Evolutionary conservation across 2,888 invertebrate genomes (phyloP), one percentile per base, ranked within the genome.

Genomic region (Morpho deidamia): DNA sequence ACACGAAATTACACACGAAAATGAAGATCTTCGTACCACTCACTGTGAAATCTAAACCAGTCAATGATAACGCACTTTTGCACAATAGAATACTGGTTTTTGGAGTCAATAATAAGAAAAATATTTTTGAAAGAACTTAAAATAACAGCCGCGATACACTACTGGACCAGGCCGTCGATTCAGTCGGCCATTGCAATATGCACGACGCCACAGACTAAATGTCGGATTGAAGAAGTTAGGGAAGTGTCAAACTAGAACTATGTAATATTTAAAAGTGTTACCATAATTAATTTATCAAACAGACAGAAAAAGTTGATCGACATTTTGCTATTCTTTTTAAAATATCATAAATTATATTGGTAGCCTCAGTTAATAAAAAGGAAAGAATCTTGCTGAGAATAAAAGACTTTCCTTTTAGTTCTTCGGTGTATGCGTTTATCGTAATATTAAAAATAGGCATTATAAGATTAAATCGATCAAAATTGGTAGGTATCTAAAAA

Each of bases 21-120:
- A 67, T 52, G 58, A 62, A 52, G 57, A 63, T 67, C 71, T 51
- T 55, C 53, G 46, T 59, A 44, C 71, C 78, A 74, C 75, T 71
- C 73, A 72, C 75, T 75, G 76, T 70, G 67, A 68, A 71, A 67
- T 69, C 55, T 62, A 63, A 64, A 64, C 45, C 69, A 67, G 69
- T 71, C 66, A 65, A 38, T 59, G 39, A 62, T 34, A 67, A 66
- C 58, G 62, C 55, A 59, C n/a, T 51, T 44, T 53, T 61, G 64
- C 72, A 77, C 73, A 61, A 58, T 59, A 70, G 74, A 63, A 65
- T 71, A 76, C 70, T 64, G 59, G 46, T 37, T 54, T 56, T 56
- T 53, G 61, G 56, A 65, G 59, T 58, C 52, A 61, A 61, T 60
- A 59, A 63, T 67, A 62, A 64, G 61, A 59, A 61, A 60, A 62